Percentiles rank a stretch among this genome's conserved stretches.
Evolutionary conservation across 2,888 invertebrate genomes (phyloP).

Genomic region (Hemaris fuciformis): DNA sequence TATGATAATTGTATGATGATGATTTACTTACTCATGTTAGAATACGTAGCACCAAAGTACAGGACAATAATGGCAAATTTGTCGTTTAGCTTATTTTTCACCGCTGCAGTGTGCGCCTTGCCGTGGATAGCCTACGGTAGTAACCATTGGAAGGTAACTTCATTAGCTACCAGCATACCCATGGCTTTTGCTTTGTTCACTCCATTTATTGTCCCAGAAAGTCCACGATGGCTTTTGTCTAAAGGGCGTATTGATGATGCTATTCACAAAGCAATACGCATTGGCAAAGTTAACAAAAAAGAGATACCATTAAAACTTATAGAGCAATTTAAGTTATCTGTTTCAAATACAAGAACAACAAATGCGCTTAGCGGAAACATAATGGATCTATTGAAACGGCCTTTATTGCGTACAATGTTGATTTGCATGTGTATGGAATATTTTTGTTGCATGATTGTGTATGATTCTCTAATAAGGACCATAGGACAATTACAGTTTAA

Average conservation of each 20-base stretch:
- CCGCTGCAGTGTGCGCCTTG: slow-evolving; percentile 38
- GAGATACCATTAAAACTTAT: slow-evolving; percentile 43
- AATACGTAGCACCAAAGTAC: slow-evolving; percentile 61
- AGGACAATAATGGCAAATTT: slow-evolving; percentile 58
- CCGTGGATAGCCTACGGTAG: slow-evolving; percentile 64
- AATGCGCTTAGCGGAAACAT: slow-evolving; percentile 34
- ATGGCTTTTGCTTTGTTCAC: slow-evolving; percentile 48
- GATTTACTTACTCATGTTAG: slow-evolving; percentile 55
- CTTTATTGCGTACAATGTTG: slow-evolving; percentile 47
- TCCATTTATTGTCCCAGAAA: slow-evolving; percentile 59
- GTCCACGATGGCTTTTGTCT: slow-evolving; percentile 61
- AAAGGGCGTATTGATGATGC: slow-evolving; percentile 57
- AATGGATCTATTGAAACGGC: slow-evolving; percentile 45
- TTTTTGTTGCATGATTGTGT: slow-evolving; percentile 49
- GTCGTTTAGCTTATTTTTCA: slow-evolving; percentile 56
- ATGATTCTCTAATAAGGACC: slow-evolving; percentile 57
- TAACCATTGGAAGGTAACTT: slow-evolving; percentile 56
- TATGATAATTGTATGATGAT: slow-evolving; percentile 68
- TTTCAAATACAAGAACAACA: slow-evolving; percentile 14
- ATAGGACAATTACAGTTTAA: slow-evolving; percentile 53
- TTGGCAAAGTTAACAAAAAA: slow-evolving; percentile 53
- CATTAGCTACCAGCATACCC: slow-evolving; percentile 57
- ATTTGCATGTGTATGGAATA: slow-evolving; percentile 50
- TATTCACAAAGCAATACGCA: slow-evolving; percentile 43
- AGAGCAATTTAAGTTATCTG: slow-evolving; percentile 44